A percentile compares a stretch with the other conserved stretches of the same genome.
Conservation (phyloP, 2,113 vertebrate species). For the Malaclemys terrapin region DNA sequence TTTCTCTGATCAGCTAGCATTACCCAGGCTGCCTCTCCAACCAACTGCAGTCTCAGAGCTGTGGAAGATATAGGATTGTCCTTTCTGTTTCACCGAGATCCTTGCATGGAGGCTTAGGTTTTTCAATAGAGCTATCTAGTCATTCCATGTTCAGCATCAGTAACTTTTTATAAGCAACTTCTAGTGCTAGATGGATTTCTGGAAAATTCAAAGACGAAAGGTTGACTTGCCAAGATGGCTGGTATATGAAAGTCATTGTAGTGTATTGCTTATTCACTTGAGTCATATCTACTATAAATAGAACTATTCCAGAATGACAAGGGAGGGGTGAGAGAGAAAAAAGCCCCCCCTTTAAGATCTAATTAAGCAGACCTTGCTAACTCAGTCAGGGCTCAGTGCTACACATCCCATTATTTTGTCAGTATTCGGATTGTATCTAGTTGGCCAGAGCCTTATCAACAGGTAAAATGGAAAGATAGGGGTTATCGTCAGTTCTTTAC, state of each 20-base stretch:
- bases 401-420: background rate
- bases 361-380: constrained; percentile 45
- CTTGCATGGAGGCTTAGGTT: background rate
- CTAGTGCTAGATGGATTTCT: background rate
- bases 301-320: constrained; percentile 48
- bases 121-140: background rate
- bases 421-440: background rate
- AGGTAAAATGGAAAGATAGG: background rate
- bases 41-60: background rate
- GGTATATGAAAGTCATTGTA: background rate
- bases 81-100: background rate
- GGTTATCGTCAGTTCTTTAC: constrained; percentile 34
- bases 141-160: background rate
- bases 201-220: constrained; percentile 24
- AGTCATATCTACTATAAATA: constrained; percentile 52
- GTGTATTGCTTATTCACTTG: constrained; percentile 16
- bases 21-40: background rate
- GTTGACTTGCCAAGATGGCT: constrained; percentile 39
- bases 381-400: constrained; percentile 24
- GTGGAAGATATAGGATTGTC: too few relatives aligned
- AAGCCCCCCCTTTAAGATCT: constrained; percentile 54
- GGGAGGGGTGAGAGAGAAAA: constrained; percentile 14
- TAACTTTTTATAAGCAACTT: background rate
- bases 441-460: background rate
- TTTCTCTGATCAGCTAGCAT: background rate